A percentile compares a stretch with the other conserved stretches of the same genome.
Evolutionary conservation across 2,888 invertebrate genomes (phyloP).

Genomic region (Aphidius colemani): DNA sequence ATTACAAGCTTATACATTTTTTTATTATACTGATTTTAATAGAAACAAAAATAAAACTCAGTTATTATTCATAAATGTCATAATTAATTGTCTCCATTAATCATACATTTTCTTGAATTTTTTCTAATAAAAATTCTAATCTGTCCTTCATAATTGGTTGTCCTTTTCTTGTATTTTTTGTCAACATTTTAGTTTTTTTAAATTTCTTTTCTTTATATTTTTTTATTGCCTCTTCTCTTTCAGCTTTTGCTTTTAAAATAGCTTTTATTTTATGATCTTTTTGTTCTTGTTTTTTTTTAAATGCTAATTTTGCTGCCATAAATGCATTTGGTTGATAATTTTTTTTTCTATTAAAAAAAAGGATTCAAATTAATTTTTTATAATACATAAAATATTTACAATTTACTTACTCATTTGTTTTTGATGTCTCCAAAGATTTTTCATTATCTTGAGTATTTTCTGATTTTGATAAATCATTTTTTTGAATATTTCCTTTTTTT

Average conservation of each 20-base stretch:
- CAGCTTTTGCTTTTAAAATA: constrained; percentile 62
- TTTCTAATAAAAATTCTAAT: constrained; percentile 76
- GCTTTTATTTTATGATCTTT: constrained; percentile 64
- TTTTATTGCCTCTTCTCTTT: constrained; percentile 68
- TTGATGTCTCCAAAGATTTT: background rate
- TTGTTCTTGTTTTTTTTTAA: constrained; percentile 63
- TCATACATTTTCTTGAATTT: constrained; percentile 73
- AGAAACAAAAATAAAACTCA: no score
- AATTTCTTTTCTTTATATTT: constrained; percentile 74
- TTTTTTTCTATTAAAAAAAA: constrained; percentile 27
- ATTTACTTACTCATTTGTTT: constrained; percentile 21
- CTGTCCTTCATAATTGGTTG: constrained; percentile 86
- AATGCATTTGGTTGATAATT: constrained; percentile 57
- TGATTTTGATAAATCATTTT: background rate
- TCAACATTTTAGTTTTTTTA: constrained; percentile 73
- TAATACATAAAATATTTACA: background rate
- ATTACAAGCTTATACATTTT: no score
- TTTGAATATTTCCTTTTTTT: background rate
- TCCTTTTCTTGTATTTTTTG: constrained; percentile 78
- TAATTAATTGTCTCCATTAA: no score
- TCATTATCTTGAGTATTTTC: constrained; percentile 3
- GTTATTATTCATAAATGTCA: no score
- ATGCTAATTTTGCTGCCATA: constrained; percentile 63
- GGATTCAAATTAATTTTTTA: background rate
- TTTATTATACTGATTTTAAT: no score